These are phyloP conservation scores for Ischnus inquisitorius DNA, from an alignment of 2,888 invertebrate genomes.

Conservation along the genomic window DNA sequence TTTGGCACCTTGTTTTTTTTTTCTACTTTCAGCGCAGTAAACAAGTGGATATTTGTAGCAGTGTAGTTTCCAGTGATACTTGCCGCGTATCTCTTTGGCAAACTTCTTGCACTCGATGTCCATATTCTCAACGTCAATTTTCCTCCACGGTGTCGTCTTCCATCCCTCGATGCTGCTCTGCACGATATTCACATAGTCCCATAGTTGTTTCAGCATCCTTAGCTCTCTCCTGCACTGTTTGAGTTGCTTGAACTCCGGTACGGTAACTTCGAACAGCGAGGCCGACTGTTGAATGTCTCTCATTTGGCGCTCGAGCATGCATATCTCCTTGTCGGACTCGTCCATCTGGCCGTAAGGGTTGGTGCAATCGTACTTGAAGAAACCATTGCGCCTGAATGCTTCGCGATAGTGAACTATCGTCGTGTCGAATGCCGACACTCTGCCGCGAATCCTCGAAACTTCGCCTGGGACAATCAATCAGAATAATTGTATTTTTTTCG, in stretches of 20 bases:
- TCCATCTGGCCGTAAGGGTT: conserved; percentile 92
- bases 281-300: conserved; percentile 94
- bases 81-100: conserved; percentile 94
- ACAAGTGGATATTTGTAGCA: background rate
- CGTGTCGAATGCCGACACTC: conserved; percentile 94
- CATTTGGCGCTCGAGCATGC: conserved; percentile 95
- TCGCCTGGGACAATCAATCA: conserved; percentile 87
- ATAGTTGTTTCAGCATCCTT: conserved; percentile 95
- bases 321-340: conserved; percentile 92
- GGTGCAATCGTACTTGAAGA: conserved; percentile 91
- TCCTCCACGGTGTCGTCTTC: conserved; percentile 98
- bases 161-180: conserved; percentile 97
- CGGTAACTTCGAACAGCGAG: conserved; percentile 96
- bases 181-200: conserved; percentile 97
- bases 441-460: conserved; percentile 95
- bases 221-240: conserved; percentile 97
- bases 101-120: conserved; percentile 99
- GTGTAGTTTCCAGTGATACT: conserved; percentile 16
- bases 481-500: background rate
- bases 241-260: conserved; percentile 97
- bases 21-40: background rate
- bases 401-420: conserved; percentile 95
- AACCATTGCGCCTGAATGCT: conserved; percentile 92
- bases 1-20: background rate
- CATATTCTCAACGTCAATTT: conserved; percentile 99